Conservation (phyloP, 2,797 vertebrate genomes). For the Gallinago stenura region DNA sequence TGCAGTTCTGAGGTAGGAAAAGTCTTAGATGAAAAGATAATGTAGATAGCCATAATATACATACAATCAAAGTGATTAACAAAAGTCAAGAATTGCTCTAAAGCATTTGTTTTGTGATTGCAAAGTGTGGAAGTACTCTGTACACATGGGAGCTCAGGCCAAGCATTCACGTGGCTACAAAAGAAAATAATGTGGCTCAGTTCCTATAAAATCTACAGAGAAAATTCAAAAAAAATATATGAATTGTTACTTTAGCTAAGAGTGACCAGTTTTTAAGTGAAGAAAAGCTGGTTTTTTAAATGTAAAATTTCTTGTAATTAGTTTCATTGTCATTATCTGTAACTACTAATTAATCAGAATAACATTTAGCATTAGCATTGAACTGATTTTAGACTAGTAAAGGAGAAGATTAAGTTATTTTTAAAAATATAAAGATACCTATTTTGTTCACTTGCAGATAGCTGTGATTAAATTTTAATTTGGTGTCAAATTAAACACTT, state of each 20-base stretch:
- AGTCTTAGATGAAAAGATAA: not conserved
- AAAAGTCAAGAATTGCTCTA: not conserved
- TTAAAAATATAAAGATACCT: not conserved
- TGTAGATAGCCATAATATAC: not conserved
- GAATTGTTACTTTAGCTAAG: not conserved
- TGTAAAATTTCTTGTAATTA: conserved; percentile 24
- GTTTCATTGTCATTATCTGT: conserved; percentile 16
- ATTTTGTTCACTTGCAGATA: conserved; percentile 27
- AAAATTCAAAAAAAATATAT: not conserved
- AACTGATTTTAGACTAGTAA: not conserved
- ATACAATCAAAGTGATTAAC: not conserved
- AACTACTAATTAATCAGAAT: conserved; percentile 28
- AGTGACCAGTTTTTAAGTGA: not conserved
- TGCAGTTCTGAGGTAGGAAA: not conserved
- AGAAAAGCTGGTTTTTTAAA: not conserved
- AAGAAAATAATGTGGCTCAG: not conserved
- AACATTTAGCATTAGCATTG: not conserved
- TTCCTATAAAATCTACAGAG: not conserved
- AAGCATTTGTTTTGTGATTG: not conserved
- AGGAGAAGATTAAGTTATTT: conserved; percentile 16
- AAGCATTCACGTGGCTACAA: not conserved
- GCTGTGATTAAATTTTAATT: conserved; percentile 50
- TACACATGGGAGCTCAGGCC: not conserved
- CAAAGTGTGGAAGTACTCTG: not conserved
- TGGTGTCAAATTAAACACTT: conserved; percentile 8